Conservation (phyloP, 2,113 vertebrate genomes). For the Cyrtonyx montezumae region DNA sequence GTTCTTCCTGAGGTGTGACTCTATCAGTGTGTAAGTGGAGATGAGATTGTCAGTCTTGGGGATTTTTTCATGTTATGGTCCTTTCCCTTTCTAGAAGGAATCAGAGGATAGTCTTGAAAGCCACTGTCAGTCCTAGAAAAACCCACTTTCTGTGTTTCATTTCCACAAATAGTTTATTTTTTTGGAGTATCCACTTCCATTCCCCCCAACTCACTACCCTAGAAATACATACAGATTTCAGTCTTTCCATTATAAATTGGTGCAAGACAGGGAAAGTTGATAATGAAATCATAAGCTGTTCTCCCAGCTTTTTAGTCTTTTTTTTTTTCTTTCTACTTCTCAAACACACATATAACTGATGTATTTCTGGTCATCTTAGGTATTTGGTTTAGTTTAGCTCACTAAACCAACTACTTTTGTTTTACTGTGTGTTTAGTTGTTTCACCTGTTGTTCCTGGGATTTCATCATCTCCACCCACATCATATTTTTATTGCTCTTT, state of each 20-base stretch:
- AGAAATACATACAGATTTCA: background rate
- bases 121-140: background rate
- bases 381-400: background rate
- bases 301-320: background rate
- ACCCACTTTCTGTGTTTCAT: background rate
- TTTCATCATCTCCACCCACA: background rate
- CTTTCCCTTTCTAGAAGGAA: background rate
- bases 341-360: background rate
- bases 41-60: background rate
- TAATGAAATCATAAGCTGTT: background rate
- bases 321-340: background rate
- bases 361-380: background rate
- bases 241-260: background rate
- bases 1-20: background rate
- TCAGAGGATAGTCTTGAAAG: background rate
- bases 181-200: background rate
- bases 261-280: background rate
- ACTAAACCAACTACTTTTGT: background rate
- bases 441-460: background rate
- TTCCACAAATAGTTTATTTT: background rate
- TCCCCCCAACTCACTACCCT: background rate
- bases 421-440: background rate
- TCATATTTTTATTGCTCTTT: background rate
- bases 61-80: background rate
- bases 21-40: background rate